phyloP scores from a whole-genome alignment of 2,797 vertebrate species.

The Atherinosoma microstoma region DNA sequence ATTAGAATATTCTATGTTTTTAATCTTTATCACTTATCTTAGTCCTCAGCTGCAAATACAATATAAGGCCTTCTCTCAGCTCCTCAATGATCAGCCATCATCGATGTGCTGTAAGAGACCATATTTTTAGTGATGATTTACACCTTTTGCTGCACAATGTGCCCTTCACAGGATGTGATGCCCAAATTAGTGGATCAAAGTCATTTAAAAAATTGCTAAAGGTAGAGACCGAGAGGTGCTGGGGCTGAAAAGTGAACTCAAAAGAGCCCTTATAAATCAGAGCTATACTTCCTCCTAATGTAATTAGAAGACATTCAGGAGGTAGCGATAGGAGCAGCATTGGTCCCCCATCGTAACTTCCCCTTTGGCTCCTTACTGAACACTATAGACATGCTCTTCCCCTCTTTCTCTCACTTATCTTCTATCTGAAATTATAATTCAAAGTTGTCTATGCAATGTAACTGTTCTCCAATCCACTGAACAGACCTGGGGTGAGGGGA shows the following conservation, averaged over 20 bases:
- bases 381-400: conserved; percentile 48
- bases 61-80: conserved; percentile 23
- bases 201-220: conserved; percentile 75
- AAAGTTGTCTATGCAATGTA: conserved; percentile 62
- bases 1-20: conserved; percentile 23
- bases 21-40: conserved; percentile 29
- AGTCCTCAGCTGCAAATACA: conserved; percentile 15
- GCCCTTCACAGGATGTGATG: conserved; percentile 71
- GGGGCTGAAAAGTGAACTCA: conserved; percentile 73
- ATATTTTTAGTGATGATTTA: conserved; percentile 66
- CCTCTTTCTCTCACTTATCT: conserved; percentile 41
- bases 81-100: conserved; percentile 46
- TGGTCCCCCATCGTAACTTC: conserved; percentile 64
- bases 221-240: conserved; percentile 64
- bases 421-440: conserved; percentile 76
- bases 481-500: conserved; percentile 73
- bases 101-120: conserved; percentile 25
- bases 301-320: conserved; percentile 77
- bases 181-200: conserved; percentile 78
- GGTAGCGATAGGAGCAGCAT: conserved; percentile 60
- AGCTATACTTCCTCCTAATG: conserved; percentile 74
- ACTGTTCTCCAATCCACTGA: conserved; percentile 73
- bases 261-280: conserved; percentile 80
- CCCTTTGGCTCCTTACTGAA: conserved; percentile 73
- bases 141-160: conserved; percentile 60